A percentile compares a stretch with the other conserved stretches of the same genome.
Conservation (phyloP, 2,113 vertebrate species). For the Microtus oregoni region DNA sequence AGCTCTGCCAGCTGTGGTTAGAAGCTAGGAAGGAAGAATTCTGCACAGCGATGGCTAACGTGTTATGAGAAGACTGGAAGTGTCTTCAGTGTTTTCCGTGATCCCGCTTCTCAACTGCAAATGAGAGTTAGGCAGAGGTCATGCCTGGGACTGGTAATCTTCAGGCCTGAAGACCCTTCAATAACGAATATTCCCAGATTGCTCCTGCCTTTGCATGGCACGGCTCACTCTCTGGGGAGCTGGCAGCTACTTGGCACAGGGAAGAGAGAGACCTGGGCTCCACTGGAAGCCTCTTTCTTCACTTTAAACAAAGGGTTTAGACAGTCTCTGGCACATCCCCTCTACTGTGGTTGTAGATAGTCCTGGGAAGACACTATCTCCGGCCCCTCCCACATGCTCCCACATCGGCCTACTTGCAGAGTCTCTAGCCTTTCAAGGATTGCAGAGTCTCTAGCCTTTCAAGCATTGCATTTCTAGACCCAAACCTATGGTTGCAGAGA, state of each 20-base stretch:
- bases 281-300: neutral
- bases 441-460: neutral
- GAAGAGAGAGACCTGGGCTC: neutral
- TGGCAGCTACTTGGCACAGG: neutral
- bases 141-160: constrained; percentile 48
- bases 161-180: neutral
- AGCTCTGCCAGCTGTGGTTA: constrained; percentile 67
- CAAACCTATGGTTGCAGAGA: neutral
- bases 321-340: neutral
- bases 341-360: neutral
- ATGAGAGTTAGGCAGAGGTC: constrained; percentile 72
- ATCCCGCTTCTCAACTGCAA: constrained; percentile 67
- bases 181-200: neutral
- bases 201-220: neutral
- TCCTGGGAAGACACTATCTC: neutral
- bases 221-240: neutral
- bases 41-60: constrained; percentile 48
- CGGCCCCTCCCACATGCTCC: neutral
- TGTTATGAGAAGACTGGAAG: constrained; percentile 69
- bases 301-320: neutral
- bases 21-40: constrained; percentile 73
- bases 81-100: constrained; percentile 75
- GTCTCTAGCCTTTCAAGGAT: neutral
- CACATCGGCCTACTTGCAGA: neutral
- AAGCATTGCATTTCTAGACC: neutral